Conservation (phyloP, 2,113 vertebrate species). For the Psophia crepitans region DNA sequence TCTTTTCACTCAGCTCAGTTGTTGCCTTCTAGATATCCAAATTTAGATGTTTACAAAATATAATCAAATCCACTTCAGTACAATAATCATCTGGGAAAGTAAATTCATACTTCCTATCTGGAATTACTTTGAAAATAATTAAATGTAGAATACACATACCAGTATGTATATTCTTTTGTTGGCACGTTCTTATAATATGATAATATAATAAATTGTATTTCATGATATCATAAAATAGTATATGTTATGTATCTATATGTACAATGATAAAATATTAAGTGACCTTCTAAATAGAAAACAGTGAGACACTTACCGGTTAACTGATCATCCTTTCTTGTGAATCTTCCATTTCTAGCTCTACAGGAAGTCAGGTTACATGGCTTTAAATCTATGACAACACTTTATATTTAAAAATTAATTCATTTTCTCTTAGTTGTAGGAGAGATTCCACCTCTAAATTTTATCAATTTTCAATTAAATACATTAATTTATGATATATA, state of each 20-base stretch:
- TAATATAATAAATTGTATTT: neutral
- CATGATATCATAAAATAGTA: neutral
- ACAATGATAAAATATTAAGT: neutral
- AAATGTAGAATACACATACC: neutral
- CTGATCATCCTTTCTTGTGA: neutral
- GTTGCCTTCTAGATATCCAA: neutral
- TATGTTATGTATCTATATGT: neutral
- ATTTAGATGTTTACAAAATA: neutral
- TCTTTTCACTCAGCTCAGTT: neutral
- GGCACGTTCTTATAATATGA: neutral
- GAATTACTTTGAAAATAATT: neutral
- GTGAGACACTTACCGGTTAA: neutral
- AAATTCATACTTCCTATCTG: neutral
- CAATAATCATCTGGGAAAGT: neutral
- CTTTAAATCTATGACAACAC: neutral
- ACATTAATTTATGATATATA: neutral
- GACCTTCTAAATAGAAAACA: neutral
- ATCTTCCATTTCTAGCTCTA: neutral
- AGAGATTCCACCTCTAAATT: neutral
- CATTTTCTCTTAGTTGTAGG: neutral
- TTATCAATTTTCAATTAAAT: neutral
- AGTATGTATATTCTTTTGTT: neutral
- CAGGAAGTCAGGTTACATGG: neutral
- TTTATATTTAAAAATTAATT: neutral
- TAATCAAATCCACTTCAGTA: neutral